Conservation (phyloP, 2,113 vertebrate genomes). For the Eudyptes chrysolophus region DNA sequence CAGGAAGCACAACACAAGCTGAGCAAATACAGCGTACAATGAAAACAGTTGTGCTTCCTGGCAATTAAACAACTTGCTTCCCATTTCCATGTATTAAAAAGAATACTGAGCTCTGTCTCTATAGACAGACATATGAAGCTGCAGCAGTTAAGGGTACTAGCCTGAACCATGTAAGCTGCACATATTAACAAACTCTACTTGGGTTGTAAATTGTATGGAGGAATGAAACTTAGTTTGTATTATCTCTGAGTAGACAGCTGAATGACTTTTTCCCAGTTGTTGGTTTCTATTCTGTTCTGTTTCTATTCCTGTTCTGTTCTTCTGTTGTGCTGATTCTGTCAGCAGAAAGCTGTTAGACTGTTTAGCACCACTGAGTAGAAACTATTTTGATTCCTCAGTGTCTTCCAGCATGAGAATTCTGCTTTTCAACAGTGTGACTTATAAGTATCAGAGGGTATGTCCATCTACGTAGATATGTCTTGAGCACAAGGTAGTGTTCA, state of each 20-base stretch:
- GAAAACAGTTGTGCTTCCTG: not conserved
- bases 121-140: rapidly evolving
- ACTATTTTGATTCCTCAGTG: not conserved
- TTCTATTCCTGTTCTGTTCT: not conserved
- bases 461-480: rapidly evolving
- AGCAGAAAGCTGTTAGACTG: not conserved
- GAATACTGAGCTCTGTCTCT: not conserved
- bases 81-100: not conserved
- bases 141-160: not conserved
- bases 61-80: not conserved
- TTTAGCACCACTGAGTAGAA: not conserved
- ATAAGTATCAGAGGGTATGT: not conserved
- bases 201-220: not conserved
- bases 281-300: not conserved
- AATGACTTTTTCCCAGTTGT: not conserved
- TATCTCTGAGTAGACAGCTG: not conserved
- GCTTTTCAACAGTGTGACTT: not conserved
- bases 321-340: not conserved
- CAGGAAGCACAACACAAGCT: not conserved
- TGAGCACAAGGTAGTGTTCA: not conserved
- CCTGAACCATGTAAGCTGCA: not conserved
- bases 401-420: not conserved
- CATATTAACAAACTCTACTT: not conserved
- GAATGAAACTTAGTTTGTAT: not conserved
- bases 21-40: not conserved